Conservation (phyloP, 2,113 vertebrate genomes). For the Hirundichthys speculiger region DNA sequence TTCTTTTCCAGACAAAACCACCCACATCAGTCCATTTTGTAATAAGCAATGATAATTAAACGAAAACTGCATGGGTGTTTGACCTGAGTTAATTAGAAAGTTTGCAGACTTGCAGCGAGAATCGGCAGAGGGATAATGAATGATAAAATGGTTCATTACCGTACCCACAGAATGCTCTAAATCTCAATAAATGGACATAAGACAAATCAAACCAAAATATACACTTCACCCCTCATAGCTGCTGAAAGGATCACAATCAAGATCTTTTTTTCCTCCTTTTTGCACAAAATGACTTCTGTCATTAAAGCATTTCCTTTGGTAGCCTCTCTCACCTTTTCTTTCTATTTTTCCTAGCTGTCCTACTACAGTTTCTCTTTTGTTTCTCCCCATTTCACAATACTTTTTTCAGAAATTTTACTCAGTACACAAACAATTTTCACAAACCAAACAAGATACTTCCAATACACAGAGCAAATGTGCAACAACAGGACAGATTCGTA, state of each 20-base stretch:
- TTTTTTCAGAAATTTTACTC: constrained; percentile 34
- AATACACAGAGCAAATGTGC: not conserved
- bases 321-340: constrained; percentile 23
- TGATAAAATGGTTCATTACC: constrained; percentile 85
- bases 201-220: constrained; percentile 79
- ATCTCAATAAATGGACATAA: constrained; percentile 82
- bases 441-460: constrained; percentile 37
- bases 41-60: constrained; percentile 80
- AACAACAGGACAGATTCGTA: constrained; percentile 38
- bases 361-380: constrained; percentile 18
- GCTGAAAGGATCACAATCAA: constrained; percentile 74
- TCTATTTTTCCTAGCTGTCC: constrained; percentile 21
- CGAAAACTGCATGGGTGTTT: constrained; percentile 80
- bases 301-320: constrained; percentile 52
- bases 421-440: constrained; percentile 28
- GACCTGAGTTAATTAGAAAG: constrained; percentile 85
- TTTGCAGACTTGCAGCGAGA: constrained; percentile 81
- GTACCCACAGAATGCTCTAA: constrained; percentile 78
- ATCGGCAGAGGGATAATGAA: constrained; percentile 82
- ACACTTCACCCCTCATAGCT: constrained; percentile 74
- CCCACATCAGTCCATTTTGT: constrained; percentile 63
- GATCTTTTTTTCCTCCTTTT: constrained; percentile 34
- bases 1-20: constrained; percentile 32
- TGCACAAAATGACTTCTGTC: constrained; percentile 69
- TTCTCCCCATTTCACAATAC: constrained; percentile 31